phyloP scores from a whole-genome alignment of 2,797 vertebrate species.

The Glossophaga mutica region DNA sequence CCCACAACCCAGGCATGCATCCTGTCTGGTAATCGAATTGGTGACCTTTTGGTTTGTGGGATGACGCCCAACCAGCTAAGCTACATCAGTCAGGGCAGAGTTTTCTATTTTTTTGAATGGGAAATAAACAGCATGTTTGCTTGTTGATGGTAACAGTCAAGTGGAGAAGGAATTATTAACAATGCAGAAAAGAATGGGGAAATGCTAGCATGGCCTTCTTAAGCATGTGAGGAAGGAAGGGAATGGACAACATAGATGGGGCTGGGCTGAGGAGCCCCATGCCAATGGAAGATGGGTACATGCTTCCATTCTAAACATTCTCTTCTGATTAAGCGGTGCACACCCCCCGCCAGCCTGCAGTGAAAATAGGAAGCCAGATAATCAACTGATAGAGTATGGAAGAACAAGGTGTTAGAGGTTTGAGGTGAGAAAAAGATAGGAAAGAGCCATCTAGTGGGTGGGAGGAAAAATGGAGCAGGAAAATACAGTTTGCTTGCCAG shows the following conservation, averaged over 20 bases:
- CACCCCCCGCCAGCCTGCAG: rapidly evolving
- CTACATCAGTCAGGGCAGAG: background rate
- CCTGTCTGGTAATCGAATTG: background rate
- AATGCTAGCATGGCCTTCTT: background rate
- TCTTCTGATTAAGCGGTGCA: background rate
- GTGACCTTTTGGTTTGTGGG: background rate
- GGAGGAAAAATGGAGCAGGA: background rate
- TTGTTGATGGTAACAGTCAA: background rate
- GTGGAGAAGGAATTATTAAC: background rate
- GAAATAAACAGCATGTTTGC: background rate
- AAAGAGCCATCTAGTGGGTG: background rate
- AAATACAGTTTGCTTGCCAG: background rate
- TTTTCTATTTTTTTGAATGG: background rate
- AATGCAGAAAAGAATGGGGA: background rate
- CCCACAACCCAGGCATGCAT: background rate
- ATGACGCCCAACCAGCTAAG: background rate
- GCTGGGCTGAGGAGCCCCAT: background rate
- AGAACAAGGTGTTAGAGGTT: background rate
- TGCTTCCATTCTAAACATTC: background rate
- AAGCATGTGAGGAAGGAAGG: background rate
- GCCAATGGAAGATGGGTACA: background rate
- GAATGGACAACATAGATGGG: background rate
- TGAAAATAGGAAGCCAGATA: background rate
- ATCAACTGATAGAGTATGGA: background rate
- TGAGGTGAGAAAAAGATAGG: background rate